Evolutionary conservation across 2,113 vertebrate species (phyloP).

Genomic region (Vulpes lagopus): DNA sequence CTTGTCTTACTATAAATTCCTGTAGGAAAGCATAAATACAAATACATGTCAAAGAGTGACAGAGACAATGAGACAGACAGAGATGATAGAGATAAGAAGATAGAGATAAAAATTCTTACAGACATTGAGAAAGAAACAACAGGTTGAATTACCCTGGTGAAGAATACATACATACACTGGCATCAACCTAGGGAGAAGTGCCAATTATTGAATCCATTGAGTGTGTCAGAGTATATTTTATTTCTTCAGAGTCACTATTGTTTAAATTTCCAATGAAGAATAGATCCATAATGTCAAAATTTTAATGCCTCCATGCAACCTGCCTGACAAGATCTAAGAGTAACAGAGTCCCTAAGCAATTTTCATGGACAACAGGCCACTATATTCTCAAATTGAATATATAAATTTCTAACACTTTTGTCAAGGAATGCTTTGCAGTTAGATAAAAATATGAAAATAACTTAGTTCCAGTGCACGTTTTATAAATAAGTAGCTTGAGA

Average conservation of each 20-base stretch:
- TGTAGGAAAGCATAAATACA: conserved; percentile 54
- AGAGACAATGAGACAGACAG: neutral
- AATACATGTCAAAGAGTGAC: neutral
- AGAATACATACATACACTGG: neutral
- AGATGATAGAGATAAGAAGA: neutral
- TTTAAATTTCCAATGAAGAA: neutral
- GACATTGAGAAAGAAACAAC: neutral
- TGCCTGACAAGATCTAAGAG: neutral
- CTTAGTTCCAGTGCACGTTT: neutral
- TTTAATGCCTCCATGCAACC: neutral
- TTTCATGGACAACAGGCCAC: neutral
- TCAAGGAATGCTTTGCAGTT: neutral
- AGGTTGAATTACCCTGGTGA: neutral
- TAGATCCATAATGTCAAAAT: neutral
- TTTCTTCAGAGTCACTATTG: neutral
- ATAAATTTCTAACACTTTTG: neutral
- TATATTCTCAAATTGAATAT: neutral
- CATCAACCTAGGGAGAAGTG: neutral
- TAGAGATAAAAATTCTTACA: neutral
- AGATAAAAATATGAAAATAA: neutral
- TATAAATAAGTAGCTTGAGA: neutral
- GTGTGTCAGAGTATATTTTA: neutral
- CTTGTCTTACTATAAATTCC: conserved; percentile 61
- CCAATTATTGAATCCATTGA: neutral
- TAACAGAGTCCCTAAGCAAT: neutral